These are phyloP conservation scores for Watsonalla cultraria DNA, from an alignment of 2,888 invertebrate genomes.

Conservation along the genomic window DNA sequence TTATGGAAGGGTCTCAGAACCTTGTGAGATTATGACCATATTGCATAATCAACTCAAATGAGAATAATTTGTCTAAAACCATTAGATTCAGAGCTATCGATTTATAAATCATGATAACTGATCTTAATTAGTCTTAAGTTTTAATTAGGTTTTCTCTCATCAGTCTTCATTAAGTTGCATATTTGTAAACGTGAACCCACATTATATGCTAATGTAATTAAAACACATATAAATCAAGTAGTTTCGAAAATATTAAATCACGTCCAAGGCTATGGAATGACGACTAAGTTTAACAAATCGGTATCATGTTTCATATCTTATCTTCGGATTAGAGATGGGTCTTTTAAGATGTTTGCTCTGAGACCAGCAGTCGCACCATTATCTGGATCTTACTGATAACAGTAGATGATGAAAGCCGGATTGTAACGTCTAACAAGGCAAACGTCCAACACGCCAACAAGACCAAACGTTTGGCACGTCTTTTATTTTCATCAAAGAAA, in stretches of 20 bases:
- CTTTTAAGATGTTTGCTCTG: neutral
- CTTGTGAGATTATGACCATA: no score
- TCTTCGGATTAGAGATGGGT: slow-evolving; percentile 2
- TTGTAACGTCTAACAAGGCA: neutral
- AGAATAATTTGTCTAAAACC: no score
- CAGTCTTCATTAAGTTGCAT: neutral
- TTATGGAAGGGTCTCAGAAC: no score
- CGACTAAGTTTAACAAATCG: slow-evolving; percentile 20
- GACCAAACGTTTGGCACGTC: neutral
- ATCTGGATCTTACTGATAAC: neutral
- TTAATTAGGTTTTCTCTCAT: slow-evolving; percentile 4
- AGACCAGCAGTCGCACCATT: neutral
- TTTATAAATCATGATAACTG: no score
- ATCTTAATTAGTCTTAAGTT: no score
- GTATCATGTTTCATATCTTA: slow-evolving; percentile 18
- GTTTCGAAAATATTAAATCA: slow-evolving; percentile 10
- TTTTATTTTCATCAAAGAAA: neutral
- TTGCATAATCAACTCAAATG: no score
- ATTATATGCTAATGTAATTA: neutral
- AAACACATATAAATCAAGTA: neutral
- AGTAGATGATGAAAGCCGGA: neutral
- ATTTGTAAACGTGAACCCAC: neutral
- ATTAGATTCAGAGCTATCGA: no score
- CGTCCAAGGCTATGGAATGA: slow-evolving; percentile 19
- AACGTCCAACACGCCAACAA: neutral